Conservation (phyloP, 2,113 vertebrate genomes). For the Dasyprocta punctata region DNA sequence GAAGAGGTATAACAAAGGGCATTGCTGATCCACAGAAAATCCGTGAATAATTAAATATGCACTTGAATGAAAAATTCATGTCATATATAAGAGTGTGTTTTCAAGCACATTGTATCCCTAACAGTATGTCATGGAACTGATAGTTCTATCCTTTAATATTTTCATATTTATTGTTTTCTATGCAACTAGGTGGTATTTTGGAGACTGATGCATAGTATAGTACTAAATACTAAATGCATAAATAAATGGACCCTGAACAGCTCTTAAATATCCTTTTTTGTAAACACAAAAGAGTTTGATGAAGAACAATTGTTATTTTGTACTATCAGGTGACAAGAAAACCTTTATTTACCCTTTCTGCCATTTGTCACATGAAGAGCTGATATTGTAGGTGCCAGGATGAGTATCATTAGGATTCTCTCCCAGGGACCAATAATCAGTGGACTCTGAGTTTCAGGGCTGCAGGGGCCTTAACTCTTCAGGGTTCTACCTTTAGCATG, state of each 20-base stretch:
- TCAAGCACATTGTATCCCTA: background rate
- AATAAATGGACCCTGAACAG: background rate
- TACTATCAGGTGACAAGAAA: background rate
- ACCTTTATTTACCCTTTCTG: background rate
- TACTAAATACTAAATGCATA: background rate
- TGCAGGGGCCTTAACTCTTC: background rate
- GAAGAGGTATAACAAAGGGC: background rate
- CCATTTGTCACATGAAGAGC: background rate
- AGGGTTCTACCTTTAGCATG: background rate
- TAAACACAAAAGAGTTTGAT: background rate
- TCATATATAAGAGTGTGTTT: background rate
- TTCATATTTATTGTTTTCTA: background rate
- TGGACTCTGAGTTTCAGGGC: background rate
- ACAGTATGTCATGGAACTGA: background rate
- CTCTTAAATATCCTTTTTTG: background rate
- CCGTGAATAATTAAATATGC: constrained; percentile 26
- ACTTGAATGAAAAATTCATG: constrained; percentile 3
- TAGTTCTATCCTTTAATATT: background rate
- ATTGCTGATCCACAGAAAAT: background rate
- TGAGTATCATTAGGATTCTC: fast-evolving
- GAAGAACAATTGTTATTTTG: background rate
- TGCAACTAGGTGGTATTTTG: background rate
- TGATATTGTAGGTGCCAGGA: background rate
- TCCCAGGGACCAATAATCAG: background rate
- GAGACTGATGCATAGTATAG: background rate